Base-by-base conservation (phyloP, 2,888 invertebrate species). In the Dasypogon diadema region DNA sequence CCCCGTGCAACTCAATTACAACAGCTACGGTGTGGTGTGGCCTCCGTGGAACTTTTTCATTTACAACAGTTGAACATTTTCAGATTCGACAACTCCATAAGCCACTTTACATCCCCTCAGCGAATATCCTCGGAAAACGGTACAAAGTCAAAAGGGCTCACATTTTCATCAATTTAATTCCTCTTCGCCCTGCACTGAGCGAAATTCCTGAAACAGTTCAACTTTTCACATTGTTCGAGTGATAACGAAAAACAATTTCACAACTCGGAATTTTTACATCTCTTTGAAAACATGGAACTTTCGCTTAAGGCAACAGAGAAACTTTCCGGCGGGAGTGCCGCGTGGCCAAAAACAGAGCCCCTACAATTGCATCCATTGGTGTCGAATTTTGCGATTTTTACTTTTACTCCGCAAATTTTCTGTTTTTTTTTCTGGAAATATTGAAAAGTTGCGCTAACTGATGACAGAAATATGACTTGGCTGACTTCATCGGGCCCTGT, bases 201-300 rank as follows among this genome's bases (percentile, higher is more conserved):
- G 26, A 30, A 58, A 37, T 60, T 60, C 60, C 21, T 60, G 37
- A 60, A 60, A 16, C 26, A 22, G 37, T 60, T 34, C 21, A 37
- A 60, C 60, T 60, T 60, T 42, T 12, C 37, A 60, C 34, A 60
- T 34, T 34, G 60, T 60, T 60, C 8, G 37, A 60, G 37, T 16
- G 18, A 60, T 37, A 60, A 37, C 26, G 30, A 14, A 58, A 58
- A 58, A 58, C 58, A 58, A 58, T 58, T 58, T 58, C 16, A 58
- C n/a, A 58, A 58, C 58, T 58, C 34, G 58, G 30, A 30, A 26
- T 14, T 58, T 58, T 58, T 30, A 58, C 30, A 26, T 58, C 58
- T 58, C 58, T 58, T 58, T 58, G 58, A 34, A 30, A 58, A 58
- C 18, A 58, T 18, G 22, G 30, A 58, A 58, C 58, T 58, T 58